Base-by-base conservation (phyloP, 2,797 vertebrate genomes). In the Clarias laeviceps region DNA sequence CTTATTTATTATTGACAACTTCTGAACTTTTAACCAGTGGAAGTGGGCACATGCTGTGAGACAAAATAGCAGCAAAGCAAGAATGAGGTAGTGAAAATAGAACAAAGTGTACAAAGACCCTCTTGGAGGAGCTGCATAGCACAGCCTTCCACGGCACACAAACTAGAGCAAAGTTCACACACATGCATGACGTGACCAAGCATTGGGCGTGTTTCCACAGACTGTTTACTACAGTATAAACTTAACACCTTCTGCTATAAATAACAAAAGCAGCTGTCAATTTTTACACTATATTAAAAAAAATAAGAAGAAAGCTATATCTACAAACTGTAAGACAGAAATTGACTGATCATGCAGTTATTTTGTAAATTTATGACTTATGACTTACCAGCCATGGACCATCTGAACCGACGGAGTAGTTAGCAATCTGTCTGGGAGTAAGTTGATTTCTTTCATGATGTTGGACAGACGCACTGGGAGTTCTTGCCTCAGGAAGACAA, bases 391-490 rank as follows among this genome's bases (percentile, higher is more conserved):
- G 93, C 97, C 95, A 90, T 98, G 97, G 27, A 99, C 97, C 91
- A 96, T 95, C 77, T 96, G 96, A 87, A 98, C 98, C 0, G 98
- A 98, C 0, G 96, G 95, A 0, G 98, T 99, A 37, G 93, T 93
- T 85, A 98, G 94, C 86, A 98, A 94, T 29, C 94, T 95, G 91
- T 96, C 96, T 0, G 98, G 98, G 84, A 99, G 90, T 70, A 98
- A 92, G 90, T 99, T 99, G 72, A 99, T 98, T 90, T 99, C 98
- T 87, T 99, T 99, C 98, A 99, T 99, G 81, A 99, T 99, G 94
- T 99, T 99, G 86, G 97, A 97, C 7, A 99, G 94, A 34, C 98
- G 95, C 0, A 99, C 98, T 0, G 97, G 98, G 65, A 99, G 94
- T 90, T 99, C 98, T 93, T 99, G 97, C 6, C 97, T 94, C 92